These are phyloP conservation scores for Timandra comae DNA, from an alignment of 2,888 invertebrate genomes.

Conservation along the genomic window DNA sequence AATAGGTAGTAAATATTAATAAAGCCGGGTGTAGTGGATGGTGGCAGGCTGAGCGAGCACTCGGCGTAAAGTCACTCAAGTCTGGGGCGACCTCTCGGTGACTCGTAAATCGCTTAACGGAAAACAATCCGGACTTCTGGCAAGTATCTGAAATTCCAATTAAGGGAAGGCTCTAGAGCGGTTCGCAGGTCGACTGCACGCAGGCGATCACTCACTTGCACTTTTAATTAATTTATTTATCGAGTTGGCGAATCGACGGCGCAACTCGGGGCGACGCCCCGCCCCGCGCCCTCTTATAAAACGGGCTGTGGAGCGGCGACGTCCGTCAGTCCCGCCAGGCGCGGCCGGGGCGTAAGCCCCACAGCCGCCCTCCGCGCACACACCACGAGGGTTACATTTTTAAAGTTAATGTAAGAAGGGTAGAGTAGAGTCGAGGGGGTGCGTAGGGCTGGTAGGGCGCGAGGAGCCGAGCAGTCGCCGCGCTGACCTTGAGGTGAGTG, in stretches of 20 bases:
- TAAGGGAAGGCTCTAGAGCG: conserved; percentile 58
- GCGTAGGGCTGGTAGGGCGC: conserved; percentile 45
- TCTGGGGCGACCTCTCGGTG: conserved; percentile 27
- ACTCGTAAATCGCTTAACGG: conserved; percentile 37
- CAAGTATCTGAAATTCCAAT: conserved; percentile 66
- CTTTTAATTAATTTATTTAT: conserved; percentile 79
- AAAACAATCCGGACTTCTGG: conserved; percentile 44
- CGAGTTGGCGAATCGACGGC: conserved; percentile 73
- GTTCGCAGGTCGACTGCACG: conserved; percentile 62
- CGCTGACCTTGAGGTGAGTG: conserved; percentile 69
- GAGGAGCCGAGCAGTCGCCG: conserved; percentile 30
- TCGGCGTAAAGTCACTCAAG: too few species aligned
- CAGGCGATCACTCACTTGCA: conserved; percentile 74
- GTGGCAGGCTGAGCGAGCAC: not conserved
- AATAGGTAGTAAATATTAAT: too few species aligned
- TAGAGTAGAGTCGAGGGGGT: conserved; percentile 33
- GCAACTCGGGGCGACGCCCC: conserved; percentile 66
- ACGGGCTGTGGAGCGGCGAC: conserved; percentile 48
- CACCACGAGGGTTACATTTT: conserved; percentile 57
- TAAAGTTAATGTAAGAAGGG: conserved; percentile 50
- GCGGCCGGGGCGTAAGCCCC: conserved; percentile 52
- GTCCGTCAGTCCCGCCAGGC: conserved; percentile 71
- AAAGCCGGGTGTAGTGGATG: conserved; percentile 3
- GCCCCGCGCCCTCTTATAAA: conserved; percentile 65
- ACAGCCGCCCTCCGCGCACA: conserved; percentile 49